phyloP scores from a whole-genome alignment of 2,113 vertebrate genomes.

The Pteruthius melanotis region DNA sequence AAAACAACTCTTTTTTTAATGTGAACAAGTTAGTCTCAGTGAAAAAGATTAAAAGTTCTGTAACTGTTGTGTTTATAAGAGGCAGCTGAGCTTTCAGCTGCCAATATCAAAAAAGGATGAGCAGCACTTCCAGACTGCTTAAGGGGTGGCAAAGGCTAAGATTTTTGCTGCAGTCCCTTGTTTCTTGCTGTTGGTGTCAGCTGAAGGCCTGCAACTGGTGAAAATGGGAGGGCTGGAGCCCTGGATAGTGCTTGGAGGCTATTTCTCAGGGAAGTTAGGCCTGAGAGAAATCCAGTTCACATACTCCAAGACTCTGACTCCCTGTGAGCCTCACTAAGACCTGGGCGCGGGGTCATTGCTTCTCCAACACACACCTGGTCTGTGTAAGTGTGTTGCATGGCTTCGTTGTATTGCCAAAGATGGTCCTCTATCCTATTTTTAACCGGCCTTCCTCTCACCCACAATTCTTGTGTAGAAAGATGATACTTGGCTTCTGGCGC shows the following conservation, averaged over 20 bases:
- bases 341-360: not conserved
- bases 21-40: not conserved
- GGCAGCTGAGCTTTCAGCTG: not conserved
- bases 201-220: not conserved
- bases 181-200: not conserved
- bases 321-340: accelerated
- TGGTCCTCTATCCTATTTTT: not conserved
- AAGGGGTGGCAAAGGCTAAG: no score
- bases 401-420: not conserved
- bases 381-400: accelerated
- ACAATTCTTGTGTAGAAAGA: not conserved
- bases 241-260: not conserved
- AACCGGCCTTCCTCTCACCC: not conserved
- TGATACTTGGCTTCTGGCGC: not conserved
- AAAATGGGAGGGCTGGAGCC: accelerated
- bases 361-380: accelerated
- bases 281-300: accelerated
- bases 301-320: accelerated
- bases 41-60: not conserved
- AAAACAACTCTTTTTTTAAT: not conserved
- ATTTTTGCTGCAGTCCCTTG: not conserved
- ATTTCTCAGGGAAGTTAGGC: not conserved
- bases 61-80: not conserved
- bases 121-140: not conserved
- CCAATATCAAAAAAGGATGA: accelerated